Percentiles rank a stretch among this genome's conserved stretches.
Conservation (phyloP, 2,888 invertebrate species). For the Oligia latruncula region DNA sequence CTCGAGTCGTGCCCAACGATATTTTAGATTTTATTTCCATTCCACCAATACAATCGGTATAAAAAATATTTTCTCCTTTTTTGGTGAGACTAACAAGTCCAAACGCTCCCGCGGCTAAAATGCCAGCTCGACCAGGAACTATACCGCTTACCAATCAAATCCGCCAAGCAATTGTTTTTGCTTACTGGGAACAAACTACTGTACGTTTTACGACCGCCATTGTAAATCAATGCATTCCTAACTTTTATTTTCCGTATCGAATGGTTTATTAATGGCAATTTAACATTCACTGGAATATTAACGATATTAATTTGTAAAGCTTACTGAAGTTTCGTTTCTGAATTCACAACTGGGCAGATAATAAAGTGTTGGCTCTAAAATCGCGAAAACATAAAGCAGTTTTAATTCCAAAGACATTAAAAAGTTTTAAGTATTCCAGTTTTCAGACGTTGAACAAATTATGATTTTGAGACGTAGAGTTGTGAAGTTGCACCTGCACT, state of each 20-base stretch:
- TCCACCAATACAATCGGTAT: constrained; percentile 38
- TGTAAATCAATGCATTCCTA: constrained; percentile 56
- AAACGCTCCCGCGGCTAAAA: constrained; percentile 37
- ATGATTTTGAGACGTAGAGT: constrained; percentile 51
- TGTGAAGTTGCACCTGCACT: constrained; percentile 55
- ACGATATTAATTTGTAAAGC: constrained; percentile 11
- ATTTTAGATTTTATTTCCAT: constrained; percentile 62
- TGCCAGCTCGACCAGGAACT: constrained; percentile 50
- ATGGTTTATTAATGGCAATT: constrained; percentile 26
- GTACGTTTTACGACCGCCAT: constrained; percentile 46
- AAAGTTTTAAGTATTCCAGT: constrained; percentile 57
- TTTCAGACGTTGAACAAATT: constrained; percentile 60
- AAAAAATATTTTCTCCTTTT: constrained; percentile 52
- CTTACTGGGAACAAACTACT: constrained; percentile 43
- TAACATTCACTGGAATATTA: constrained; percentile 22
- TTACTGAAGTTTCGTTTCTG: background rate
- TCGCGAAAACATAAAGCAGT: constrained; percentile 43
- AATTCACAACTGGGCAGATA: constrained; percentile 44
- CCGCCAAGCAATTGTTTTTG: constrained; percentile 53
- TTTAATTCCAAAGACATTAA: constrained; percentile 52
- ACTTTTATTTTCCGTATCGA: constrained; percentile 35
- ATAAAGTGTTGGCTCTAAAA: constrained; percentile 45
- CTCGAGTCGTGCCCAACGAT: constrained; percentile 35
- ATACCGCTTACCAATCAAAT: constrained; percentile 55
- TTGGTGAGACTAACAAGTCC: constrained; percentile 45